Evolutionary conservation across 2,113 vertebrate genomes (phyloP).

Genomic region (Heloderma charlesbogerti): DNA sequence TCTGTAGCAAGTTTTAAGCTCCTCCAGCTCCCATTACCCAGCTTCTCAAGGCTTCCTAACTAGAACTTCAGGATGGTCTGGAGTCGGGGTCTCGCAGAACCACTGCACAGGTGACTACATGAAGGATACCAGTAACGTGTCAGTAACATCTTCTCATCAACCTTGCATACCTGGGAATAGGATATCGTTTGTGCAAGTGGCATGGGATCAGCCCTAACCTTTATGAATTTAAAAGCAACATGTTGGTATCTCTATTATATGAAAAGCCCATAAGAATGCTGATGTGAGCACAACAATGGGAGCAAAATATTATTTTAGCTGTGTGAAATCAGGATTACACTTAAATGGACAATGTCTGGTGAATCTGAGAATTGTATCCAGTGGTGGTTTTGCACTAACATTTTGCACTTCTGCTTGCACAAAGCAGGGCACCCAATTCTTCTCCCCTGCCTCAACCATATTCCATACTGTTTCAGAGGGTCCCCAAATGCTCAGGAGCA

Average conservation of each 20-base stretch:
- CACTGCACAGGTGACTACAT: no score
- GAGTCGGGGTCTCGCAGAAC: no score
- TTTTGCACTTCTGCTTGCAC: no score
- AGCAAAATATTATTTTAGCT: background rate
- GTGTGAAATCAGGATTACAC: background rate
- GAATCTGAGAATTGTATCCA: background rate
- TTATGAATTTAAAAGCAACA: background rate
- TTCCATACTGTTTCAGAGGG: no score
- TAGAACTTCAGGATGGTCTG: no score
- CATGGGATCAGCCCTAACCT: background rate
- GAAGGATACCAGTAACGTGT: no score
- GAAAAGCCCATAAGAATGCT: background rate
- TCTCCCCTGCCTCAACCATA: no score
- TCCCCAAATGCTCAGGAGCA: no score
- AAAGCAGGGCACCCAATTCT: no score
- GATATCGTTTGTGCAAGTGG: background rate
- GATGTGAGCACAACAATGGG: background rate
- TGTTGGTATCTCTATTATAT: background rate
- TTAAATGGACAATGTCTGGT: background rate
- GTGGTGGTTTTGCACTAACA: no score
- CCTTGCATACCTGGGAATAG: background rate
- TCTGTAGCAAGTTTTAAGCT: background rate
- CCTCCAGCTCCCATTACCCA: background rate
- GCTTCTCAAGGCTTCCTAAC: no score
- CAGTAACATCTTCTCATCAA: no score